These are phyloP conservation scores for Ondatra zibethicus DNA, from an alignment of 2,113 vertebrate species.

Conservation along the genomic window DNA sequence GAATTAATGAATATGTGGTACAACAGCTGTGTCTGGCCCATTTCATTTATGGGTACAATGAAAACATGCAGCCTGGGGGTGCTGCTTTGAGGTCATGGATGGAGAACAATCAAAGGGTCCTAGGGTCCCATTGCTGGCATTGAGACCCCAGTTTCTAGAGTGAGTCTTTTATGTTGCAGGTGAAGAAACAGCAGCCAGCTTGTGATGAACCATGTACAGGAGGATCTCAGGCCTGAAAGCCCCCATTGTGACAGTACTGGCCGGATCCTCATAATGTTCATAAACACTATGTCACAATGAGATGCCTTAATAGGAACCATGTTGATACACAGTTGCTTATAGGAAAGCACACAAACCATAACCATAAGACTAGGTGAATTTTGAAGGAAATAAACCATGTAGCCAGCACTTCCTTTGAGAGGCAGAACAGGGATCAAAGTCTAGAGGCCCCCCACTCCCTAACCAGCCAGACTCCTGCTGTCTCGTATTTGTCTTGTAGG, in stretches of 20 bases:
- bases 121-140: rapidly evolving
- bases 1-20: not conserved
- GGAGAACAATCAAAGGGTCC: not conserved
- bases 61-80: not conserved
- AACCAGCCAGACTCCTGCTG: not conserved
- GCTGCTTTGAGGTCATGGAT: not conserved
- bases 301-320: not conserved
- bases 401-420: not conserved
- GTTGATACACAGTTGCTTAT: not conserved
- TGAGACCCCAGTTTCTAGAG: not conserved
- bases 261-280: not conserved
- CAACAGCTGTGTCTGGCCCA: not conserved
- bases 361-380: not conserved
- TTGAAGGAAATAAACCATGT: not conserved
- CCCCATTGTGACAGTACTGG: not conserved
- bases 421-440: not conserved
- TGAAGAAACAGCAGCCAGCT: not conserved
- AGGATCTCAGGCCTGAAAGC: not conserved
- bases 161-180: not conserved
- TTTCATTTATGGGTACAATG: too few relatives aligned
- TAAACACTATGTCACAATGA: not conserved
- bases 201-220: not conserved
- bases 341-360: not conserved
- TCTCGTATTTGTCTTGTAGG: rapidly evolving
- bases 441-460: not conserved